These are phyloP conservation scores for Heliconius ethilla DNA, from an alignment of 2,888 invertebrate genomes.

Conservation along the genomic window DNA sequence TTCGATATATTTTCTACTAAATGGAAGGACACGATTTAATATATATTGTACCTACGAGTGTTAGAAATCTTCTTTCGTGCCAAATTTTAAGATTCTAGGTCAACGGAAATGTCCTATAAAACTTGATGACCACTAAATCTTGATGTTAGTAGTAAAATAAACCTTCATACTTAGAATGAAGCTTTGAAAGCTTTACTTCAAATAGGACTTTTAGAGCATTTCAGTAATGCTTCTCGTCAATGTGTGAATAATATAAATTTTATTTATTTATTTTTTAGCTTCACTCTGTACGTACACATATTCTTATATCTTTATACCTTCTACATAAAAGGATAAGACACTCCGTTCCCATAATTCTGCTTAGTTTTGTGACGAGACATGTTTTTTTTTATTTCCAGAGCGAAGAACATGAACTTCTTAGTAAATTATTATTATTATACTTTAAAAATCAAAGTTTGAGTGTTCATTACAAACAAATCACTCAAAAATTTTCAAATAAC, in stretches of 20 bases:
- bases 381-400: too few relatives aligned
- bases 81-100: slow-evolving; percentile 26
- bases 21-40: neutral
- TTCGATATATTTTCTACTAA: neutral
- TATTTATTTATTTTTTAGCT: neutral
- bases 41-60: slow-evolving; percentile 1
- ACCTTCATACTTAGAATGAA: slow-evolving; percentile 19
- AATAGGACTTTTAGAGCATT: neutral
- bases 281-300: neutral
- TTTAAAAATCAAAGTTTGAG: too few relatives aligned
- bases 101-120: slow-evolving; percentile 27
- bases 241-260: neutral
- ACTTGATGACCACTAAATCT: slow-evolving; percentile 28
- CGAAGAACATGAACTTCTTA: too few relatives aligned
- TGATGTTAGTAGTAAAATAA: slow-evolving; percentile 16
- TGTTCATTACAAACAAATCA: too few relatives aligned
- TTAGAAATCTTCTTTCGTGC: slow-evolving; percentile 23
- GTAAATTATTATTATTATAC: too few relatives aligned
- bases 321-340: neutral
- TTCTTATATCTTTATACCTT: too few relatives aligned
- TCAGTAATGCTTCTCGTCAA: neutral
- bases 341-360: neutral
- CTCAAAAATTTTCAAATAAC: neutral
- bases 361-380: too few relatives aligned
- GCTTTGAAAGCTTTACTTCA: neutral